Evolutionary conservation across 1,140 invertebrate species (phyloP).

Genomic region (Philotrypesis tridentata): DNA sequence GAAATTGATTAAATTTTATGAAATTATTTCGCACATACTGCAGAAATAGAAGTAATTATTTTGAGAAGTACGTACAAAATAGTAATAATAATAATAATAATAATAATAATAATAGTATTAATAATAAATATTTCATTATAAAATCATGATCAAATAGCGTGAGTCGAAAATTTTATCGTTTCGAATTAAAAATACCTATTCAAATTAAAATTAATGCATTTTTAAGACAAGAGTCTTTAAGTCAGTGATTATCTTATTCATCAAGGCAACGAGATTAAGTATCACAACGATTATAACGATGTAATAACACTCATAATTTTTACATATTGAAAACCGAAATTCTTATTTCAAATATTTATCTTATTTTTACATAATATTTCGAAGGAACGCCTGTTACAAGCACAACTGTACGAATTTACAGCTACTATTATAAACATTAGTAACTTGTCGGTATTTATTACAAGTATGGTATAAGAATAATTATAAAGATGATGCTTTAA

Average conservation of each 20-base stretch:
- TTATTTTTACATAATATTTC: not conserved
- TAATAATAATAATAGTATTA: too few relatives aligned
- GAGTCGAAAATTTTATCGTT: not conserved
- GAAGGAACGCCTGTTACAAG: not conserved
- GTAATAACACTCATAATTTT: conserved; percentile 5
- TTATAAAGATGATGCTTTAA: not conserved
- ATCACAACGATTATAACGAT: conserved; percentile 7
- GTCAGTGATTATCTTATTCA: conserved; percentile 1
- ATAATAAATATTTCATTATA: not conserved
- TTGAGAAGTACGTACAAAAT: not conserved
- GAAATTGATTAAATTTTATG: conserved; percentile 33
- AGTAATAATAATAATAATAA: not conserved
- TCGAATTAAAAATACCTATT: not conserved
- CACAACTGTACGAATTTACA: not conserved
- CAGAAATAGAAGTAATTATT: not conserved
- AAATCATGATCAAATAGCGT: not conserved
- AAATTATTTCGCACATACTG: conserved; percentile 6
- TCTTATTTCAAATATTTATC: not conserved
- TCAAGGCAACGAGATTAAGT: conserved; percentile 5
- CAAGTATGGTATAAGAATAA: not conserved
- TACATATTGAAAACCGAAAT: conserved; percentile 10
- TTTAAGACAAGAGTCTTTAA: not conserved
- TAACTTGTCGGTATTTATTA: not conserved
- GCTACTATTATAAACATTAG: not conserved
- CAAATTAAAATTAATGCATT: not conserved